Percentiles rank a stretch among this genome's conserved stretches.
Conservation (phyloP, 1,140 invertebrate species). For the Aphis craccivora region DNA sequence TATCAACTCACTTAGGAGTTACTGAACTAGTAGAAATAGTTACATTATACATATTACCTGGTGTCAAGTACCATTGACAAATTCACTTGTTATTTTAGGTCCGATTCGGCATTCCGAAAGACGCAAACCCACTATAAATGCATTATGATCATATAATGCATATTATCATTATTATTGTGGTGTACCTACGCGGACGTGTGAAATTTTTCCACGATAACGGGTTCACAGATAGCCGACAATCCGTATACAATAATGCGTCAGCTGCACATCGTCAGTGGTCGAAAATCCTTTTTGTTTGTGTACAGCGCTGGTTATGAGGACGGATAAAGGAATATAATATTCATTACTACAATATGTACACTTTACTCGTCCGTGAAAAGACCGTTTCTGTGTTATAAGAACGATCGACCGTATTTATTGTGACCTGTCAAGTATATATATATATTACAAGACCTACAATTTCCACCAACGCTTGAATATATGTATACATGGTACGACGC, state of each 20-base stretch:
- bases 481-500: neutral
- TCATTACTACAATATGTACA: neutral
- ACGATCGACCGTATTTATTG: slow-evolving; percentile 42
- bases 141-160: neutral
- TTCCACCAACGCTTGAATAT: neutral
- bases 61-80: neutral
- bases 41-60: neutral
- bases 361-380: neutral
- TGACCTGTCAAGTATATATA: slow-evolving; percentile 36
- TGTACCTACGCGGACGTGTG: neutral
- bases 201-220: neutral
- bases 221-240: neutral
- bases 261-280: neutral
- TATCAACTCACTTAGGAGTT: too few species aligned
- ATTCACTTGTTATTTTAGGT: neutral
- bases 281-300: neutral
- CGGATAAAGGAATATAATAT: neutral
- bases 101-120: neutral
- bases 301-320: neutral
- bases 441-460: neutral
- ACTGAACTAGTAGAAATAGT: too few species aligned
- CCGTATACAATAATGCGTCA: neutral
- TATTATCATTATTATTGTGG: neutral
- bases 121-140: neutral
- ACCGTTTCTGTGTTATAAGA: slow-evolving; percentile 12